Evolutionary conservation across 2,888 invertebrate genomes (phyloP), one percentile per base, ranked within the genome.

Genomic region (Ochropleura leucogaster): DNA sequence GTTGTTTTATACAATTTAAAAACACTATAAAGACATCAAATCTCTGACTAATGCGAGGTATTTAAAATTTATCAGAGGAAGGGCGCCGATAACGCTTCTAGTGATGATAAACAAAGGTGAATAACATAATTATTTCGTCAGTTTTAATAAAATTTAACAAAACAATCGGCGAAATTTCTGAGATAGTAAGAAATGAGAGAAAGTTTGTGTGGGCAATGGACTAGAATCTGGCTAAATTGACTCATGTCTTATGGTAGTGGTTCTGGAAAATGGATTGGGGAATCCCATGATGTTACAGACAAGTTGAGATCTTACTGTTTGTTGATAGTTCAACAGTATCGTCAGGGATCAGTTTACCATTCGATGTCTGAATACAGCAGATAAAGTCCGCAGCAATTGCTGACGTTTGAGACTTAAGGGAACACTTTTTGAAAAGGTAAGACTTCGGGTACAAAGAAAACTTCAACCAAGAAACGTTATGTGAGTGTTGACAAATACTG

Each of bases 91-190:
- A 68, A 69, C 51, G 55, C n/a, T n/a, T 53, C 16, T 40, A 40
- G 16, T 4, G 68, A 66, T 55, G 49, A 72, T 51, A 53, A 59
- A 49, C 16, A 69, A 67, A 77, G 72, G 82, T 77, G 67, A 81
- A 82, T 66, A 80, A 82, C 67, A 68, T 82, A 46, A 55, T 57
- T 44, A 57, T 73, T 44, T 71, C 20, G 78, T 18, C 40, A 49
- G 69, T 77, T 62, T 72, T 20, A 65, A 30, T n/a, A 47, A 63
- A 68, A 42, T 20, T 55, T 8, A 40, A 30, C 12, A 12, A 57
- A 16, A 7, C 66, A 46, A 42, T 79, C 30, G 49, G 59, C 20
- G 12, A 46, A 53, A 42, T 60, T 63, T 53, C 77, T n/a, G 65
- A 66, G 65, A 20, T 47, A n/a, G 30, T 30, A 30, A 3, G n/a